Evolutionary conservation across 2,888 invertebrate genomes (phyloP).

Genomic region (Euproctis similis): DNA sequence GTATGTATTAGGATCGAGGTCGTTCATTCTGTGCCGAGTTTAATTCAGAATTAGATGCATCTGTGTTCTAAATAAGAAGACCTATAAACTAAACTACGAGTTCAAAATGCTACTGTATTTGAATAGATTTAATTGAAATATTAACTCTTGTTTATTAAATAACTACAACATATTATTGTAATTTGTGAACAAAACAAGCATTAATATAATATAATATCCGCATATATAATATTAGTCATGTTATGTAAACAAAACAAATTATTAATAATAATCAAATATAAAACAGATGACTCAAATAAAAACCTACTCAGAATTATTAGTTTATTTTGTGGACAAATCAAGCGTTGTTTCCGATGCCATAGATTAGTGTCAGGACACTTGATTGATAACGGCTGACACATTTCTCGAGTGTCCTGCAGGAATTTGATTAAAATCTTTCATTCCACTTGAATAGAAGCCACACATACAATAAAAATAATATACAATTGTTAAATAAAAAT

Average conservation of each 20-base stretch:
- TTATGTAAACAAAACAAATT: not conserved
- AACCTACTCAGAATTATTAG: too few species aligned
- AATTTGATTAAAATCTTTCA: conserved; percentile 24
- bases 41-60: conserved; percentile 5
- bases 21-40: conserved; percentile 1
- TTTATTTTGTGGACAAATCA: too few species aligned
- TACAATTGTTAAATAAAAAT: conserved; percentile 54
- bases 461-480: conserved; percentile 63
- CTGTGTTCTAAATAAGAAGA: conserved; percentile 1
- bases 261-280: too few species aligned
- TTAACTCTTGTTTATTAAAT: too few species aligned
- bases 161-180: not conserved
- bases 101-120: conserved; percentile 3
- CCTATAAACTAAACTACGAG: conserved; percentile 1
- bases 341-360: too few species aligned
- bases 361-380: conserved; percentile 19
- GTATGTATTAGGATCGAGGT: conserved; percentile 8
- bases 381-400: conserved; percentile 43
- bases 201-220: conserved; percentile 5
- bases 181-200: conserved; percentile 2
- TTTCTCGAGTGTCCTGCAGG: conserved; percentile 21
- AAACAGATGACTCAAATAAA: too few species aligned
- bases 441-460: conserved; percentile 47
- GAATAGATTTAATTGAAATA: too few species aligned
- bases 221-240: not conserved